Percentiles rank a stretch among this genome's conserved stretches.
These are phyloP conservation scores for Atopsyche davidsoni DNA, from an alignment of 1,140 invertebrate genomes.

Conservation along the genomic window DNA sequence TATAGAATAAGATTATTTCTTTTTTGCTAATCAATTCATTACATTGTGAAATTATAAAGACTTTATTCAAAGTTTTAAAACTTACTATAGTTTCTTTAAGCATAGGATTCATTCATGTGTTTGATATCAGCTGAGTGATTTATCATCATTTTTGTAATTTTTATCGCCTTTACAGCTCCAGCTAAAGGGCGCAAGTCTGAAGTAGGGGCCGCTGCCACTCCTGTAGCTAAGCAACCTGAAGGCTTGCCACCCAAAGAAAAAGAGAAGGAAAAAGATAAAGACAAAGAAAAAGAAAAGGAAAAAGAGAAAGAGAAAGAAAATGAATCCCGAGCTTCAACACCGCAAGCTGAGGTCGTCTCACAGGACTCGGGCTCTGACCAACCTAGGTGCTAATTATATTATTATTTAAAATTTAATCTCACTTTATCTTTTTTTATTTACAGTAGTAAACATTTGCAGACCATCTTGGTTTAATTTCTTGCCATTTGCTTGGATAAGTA, in stretches of 20 bases:
- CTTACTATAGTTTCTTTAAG: too few relatives aligned
- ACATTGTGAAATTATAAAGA: too few relatives aligned
- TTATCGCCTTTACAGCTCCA: constrained; percentile 34
- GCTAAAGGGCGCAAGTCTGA: constrained; percentile 44
- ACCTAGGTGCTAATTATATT: too few relatives aligned
- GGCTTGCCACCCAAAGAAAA: constrained; percentile 33
- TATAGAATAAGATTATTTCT: too few relatives aligned
- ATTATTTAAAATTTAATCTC: neutral
- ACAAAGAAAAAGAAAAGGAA: constrained; percentile 26
- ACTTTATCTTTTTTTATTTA: too few relatives aligned
- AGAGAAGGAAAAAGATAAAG: constrained; percentile 36
- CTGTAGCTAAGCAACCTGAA: constrained; percentile 33
- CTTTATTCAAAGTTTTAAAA: too few relatives aligned
- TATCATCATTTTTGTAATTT: constrained; percentile 1
- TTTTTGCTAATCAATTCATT: too few relatives aligned
- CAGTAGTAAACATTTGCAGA: too few relatives aligned
- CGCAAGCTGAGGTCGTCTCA: constrained; percentile 41
- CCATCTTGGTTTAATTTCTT: neutral
- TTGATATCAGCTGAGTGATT: too few relatives aligned
- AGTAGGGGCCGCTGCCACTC: constrained; percentile 33
- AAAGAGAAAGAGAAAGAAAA: constrained; percentile 28
- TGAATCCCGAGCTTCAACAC: constrained; percentile 38
- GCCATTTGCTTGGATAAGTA: neutral
- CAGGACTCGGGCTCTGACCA: constrained; percentile 46
- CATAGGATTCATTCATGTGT: too few relatives aligned